Conservation (phyloP, 37 sponge, comb jelly and placozoan genomes). For the Chondrosia reniformis region DNA sequence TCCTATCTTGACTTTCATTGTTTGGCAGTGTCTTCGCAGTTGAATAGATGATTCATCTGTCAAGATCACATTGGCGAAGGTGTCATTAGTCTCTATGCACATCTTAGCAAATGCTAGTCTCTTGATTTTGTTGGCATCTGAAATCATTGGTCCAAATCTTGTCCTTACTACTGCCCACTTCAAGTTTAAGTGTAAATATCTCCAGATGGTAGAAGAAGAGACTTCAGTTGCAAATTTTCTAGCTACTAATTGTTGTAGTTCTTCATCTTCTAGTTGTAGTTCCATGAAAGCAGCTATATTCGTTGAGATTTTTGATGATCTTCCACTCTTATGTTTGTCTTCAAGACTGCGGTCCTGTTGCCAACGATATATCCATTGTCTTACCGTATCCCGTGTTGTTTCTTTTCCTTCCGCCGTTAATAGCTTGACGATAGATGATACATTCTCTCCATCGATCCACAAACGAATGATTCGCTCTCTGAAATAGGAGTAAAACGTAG, state of each 20-base stretch:
- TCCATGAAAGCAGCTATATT: constrained; percentile 6
- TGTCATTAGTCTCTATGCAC: background rate
- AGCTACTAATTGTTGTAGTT: background rate
- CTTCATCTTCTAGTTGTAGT: background rate
- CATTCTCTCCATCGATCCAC: background rate
- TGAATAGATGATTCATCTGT: constrained; percentile 15
- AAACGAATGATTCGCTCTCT: constrained; percentile 6
- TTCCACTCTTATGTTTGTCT: background rate
- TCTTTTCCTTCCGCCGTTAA: background rate
- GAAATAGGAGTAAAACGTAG: too few species aligned
- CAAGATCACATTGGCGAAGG: background rate
- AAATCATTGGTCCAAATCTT: constrained; percentile 2
- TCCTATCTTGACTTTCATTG: background rate
- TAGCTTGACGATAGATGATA: background rate
- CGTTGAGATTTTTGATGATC: background rate
- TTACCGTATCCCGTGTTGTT: background rate
- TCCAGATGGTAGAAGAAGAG: background rate
- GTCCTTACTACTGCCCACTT: constrained; percentile 1
- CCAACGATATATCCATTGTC: constrained; percentile 6
- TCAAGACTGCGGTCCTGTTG: background rate
- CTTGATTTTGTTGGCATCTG: background rate
- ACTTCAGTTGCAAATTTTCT: background rate
- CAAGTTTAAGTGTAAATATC: background rate
- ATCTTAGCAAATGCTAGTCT: background rate
- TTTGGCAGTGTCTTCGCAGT: background rate